Base-by-base conservation (phyloP, 1,140 invertebrate genomes). In the Rhizoglyphus robini region DNA sequence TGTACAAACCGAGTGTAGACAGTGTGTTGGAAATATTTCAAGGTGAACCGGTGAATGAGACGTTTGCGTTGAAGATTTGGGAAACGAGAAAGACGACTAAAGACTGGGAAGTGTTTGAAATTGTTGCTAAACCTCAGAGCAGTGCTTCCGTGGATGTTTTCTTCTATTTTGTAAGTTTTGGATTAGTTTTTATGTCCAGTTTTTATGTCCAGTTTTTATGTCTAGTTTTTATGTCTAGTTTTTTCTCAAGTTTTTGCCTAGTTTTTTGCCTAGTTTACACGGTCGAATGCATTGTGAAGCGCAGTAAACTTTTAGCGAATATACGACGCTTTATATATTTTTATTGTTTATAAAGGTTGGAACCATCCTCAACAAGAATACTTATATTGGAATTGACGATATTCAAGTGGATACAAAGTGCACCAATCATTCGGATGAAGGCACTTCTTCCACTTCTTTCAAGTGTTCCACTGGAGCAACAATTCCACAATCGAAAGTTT, bases 161-260 rank as follows among this genome's bases (percentile, higher is more conserved):
- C 5, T 77, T 75, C 69, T 74, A 76, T 68, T 72, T 75, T 41
- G 70, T 62, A 3, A 46, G 58, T 51, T 18, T 23, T 32, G n/a
- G n/a, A n/a, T n/a, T n/a, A n/a, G n/a, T n/a, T n/a, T n/a, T n/a
- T n/a, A n/a, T n/a, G n/a, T n/a, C n/a, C n/a, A n/a, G n/a, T n/a
- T n/a, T n/a, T n/a, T n/a, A n/a, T n/a, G n/a, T n/a, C n/a, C n/a
- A n/a, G n/a, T n/a, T n/a, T n/a, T n/a, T n/a, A n/a, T n/a, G n/a
- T n/a, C n/a, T n/a, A n/a, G n/a, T n/a, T n/a, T n/a, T n/a, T n/a
- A n/a, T n/a, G n/a, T n/a, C n/a, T n/a, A n/a, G n/a, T n/a, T n/a
- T n/a, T n/a, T n/a, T n/a, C n/a, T n/a, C n/a, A n/a, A n/a, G n/a
- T n/a, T n/a, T n/a, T n/a, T n/a, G n/a, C n/a, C n/a, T n/a, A n/a